These are phyloP conservation scores for Alfaro cultratus DNA, from an alignment of 2,797 vertebrate species.

Conservation along the genomic window DNA sequence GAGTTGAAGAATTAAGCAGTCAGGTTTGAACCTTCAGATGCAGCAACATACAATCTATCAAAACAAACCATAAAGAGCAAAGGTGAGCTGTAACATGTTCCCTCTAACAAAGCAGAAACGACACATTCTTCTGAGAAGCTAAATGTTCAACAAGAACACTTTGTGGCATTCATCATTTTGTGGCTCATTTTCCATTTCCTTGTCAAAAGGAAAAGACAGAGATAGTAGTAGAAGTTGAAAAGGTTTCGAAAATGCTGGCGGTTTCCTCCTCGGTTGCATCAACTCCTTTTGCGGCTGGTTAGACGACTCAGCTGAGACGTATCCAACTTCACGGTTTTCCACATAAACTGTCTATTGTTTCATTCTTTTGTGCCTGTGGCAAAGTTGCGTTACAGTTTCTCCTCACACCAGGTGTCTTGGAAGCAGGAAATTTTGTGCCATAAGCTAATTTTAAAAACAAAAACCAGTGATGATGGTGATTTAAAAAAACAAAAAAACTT, in stretches of 20 bases:
- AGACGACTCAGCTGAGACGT: neutral
- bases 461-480: neutral
- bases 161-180: neutral
- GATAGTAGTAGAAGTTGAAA: neutral
- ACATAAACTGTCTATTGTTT: neutral
- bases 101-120: neutral
- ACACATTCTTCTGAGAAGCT: neutral
- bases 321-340: neutral
- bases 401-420: neutral
- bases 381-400: constrained; percentile 11
- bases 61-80: neutral
- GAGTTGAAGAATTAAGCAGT: neutral
- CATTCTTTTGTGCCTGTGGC: constrained; percentile 37
- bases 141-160: neutral
- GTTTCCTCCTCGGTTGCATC: neutral
- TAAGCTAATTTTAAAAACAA: neutral
- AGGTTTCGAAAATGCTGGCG: neutral
- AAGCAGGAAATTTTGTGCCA: constrained; percentile 15
- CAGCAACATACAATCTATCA: neutral
- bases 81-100: neutral
- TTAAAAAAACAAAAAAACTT: neutral
- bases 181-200: neutral
- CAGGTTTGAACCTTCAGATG: neutral
- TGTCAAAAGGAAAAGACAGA: neutral
- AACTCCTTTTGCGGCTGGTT: neutral